Evolutionary conservation across 2,888 invertebrate genomes (phyloP).

Genomic region (Sympetrum striolatum): DNA sequence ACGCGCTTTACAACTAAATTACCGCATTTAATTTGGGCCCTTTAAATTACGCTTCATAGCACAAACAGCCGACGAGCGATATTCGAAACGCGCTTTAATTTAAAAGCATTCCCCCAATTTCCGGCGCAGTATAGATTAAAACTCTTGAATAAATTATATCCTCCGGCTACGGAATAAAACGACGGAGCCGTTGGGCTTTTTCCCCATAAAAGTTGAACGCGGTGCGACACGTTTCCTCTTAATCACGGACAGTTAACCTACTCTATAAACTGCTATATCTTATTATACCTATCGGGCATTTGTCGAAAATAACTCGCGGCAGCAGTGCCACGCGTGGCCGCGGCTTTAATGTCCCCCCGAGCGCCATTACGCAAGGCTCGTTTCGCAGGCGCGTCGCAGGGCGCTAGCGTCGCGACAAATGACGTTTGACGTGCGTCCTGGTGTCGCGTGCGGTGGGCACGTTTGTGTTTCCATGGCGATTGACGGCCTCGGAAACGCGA

Average conservation of each 20-base stretch:
- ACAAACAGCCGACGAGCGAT: not conserved
- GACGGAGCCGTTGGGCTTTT: not conserved
- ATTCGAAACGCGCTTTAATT: not conserved
- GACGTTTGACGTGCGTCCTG: constrained; percentile 10
- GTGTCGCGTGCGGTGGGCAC: constrained; percentile 31
- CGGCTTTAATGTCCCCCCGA: constrained; percentile 20
- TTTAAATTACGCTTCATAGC: not conserved
- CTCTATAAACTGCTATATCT: not conserved
- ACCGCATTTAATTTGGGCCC: not conserved
- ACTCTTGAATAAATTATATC: not conserved
- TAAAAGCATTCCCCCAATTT: not conserved
- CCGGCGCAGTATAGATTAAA: not conserved
- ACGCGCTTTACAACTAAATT: not conserved
- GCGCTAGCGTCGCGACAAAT: constrained; percentile 26
- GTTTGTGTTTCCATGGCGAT: constrained; percentile 37
- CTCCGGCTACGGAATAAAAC: not conserved
- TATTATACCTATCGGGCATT: constrained; percentile 10
- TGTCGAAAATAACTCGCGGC: constrained; percentile 15
- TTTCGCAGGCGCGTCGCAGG: constrained; percentile 17
- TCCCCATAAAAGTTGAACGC: not conserved
- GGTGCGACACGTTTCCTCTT: constrained; percentile 1
- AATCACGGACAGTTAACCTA: constrained; percentile 14
- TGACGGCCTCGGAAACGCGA: not conserved
- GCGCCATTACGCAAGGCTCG: constrained; percentile 5
- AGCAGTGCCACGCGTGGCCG: constrained; percentile 18